Conservation (phyloP, 2,113 vertebrate species). For the Solenodon paradoxus region DNA sequence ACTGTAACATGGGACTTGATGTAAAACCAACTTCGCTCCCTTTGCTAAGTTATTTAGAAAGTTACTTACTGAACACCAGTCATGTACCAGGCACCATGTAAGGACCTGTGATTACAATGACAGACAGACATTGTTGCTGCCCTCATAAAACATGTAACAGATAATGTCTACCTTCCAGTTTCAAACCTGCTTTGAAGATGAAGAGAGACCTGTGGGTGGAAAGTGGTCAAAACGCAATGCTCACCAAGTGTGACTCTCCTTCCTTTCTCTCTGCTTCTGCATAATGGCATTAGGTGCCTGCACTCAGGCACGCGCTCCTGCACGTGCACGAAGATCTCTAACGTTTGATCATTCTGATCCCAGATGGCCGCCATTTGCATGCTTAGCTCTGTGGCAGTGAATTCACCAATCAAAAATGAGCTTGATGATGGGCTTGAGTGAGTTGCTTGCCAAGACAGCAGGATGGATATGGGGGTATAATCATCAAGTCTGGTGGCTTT, state of each 20-base stretch:
- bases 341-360: neutral
- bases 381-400: neutral
- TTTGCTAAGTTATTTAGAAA: neutral
- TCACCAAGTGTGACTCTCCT: neutral
- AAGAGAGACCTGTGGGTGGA: neutral
- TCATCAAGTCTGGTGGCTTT: neutral
- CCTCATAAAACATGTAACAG: neutral
- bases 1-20: neutral
- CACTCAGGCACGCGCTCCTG: too few species aligned
- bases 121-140: neutral
- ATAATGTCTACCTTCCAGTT: neutral
- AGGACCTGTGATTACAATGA: neutral
- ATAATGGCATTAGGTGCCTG: neutral
- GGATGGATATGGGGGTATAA: neutral
- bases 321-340: neutral
- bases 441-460: neutral
- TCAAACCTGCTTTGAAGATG: neutral
- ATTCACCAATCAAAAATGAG: neutral
- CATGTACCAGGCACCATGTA: neutral
- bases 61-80: neutral
- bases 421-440: neutral
- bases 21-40: neutral
- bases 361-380: neutral
- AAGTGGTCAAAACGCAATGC: neutral
- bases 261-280: neutral